These are phyloP conservation scores for Allobates femoralis DNA, from an alignment of 2,797 vertebrate genomes.

Conservation along the genomic window DNA sequence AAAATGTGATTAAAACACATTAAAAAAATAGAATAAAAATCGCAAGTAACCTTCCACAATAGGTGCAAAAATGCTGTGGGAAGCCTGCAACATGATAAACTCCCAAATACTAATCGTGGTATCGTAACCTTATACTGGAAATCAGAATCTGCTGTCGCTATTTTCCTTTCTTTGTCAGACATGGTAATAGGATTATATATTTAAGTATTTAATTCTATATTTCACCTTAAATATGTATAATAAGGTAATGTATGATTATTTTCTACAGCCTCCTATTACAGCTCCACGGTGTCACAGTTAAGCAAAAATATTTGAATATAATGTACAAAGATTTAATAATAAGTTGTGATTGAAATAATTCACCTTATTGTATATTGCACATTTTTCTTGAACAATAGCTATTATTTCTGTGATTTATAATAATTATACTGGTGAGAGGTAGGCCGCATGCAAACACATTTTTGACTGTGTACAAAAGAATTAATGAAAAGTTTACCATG, in stretches of 20 bases:
- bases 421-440: constrained; percentile 5
- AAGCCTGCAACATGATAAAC: too few species aligned
- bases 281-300: neutral
- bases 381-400: constrained; percentile 8
- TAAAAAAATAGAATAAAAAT: too few species aligned
- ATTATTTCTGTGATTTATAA: neutral
- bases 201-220: neutral
- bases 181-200: neutral
- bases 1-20: too few species aligned
- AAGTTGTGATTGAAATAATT: neutral
- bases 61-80: too few species aligned
- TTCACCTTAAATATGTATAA: neutral
- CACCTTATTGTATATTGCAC: neutral
- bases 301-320: constrained; percentile 1
- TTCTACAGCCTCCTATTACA: neutral
- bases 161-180: neutral
- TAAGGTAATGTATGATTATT: neutral
- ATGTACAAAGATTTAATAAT: neutral
- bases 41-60: too few species aligned
- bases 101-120: too few species aligned
- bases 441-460: neutral
- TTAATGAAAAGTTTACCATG: constrained; percentile 7
- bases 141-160: neutral
- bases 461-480: neutral
- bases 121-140: neutral